These are phyloP conservation scores for Vicugna pacos DNA, from an alignment of 2,113 vertebrate species.

Conservation along the genomic window DNA sequence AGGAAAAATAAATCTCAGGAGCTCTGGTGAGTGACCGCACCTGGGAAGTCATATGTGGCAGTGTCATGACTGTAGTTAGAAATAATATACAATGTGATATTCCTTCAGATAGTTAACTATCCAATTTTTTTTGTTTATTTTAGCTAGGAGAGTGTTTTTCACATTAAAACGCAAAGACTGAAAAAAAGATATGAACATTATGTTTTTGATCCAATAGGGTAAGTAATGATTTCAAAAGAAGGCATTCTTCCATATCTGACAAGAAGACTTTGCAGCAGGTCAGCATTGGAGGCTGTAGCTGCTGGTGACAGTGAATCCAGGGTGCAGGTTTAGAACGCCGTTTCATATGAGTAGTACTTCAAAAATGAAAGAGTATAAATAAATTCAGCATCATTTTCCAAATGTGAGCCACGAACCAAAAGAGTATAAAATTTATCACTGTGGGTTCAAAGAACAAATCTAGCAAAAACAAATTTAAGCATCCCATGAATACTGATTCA, in stretches of 20 bases:
- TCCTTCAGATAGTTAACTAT: background rate
- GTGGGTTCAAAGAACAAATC: background rate
- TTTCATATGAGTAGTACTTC: background rate
- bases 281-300: background rate
- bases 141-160: background rate
- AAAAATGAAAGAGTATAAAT: background rate
- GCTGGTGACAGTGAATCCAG: background rate
- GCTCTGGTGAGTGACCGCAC: background rate
- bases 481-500: background rate
- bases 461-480: background rate
- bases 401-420: background rate
- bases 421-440: background rate
- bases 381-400: slow-evolving; percentile 14
- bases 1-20: background rate
- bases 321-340: background rate
- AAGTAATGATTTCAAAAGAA: background rate
- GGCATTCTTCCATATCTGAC: background rate
- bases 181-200: background rate
- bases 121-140: background rate
- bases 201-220: background rate
- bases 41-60: background rate
- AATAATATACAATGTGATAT: background rate
- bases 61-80: background rate
- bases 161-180: background rate
- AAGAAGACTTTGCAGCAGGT: background rate